Percentiles rank a stretch among this genome's conserved stretches.
Evolutionary conservation across 2,113 vertebrate genomes (phyloP).

Genomic region (Hemiscyllium ocellatum): DNA sequence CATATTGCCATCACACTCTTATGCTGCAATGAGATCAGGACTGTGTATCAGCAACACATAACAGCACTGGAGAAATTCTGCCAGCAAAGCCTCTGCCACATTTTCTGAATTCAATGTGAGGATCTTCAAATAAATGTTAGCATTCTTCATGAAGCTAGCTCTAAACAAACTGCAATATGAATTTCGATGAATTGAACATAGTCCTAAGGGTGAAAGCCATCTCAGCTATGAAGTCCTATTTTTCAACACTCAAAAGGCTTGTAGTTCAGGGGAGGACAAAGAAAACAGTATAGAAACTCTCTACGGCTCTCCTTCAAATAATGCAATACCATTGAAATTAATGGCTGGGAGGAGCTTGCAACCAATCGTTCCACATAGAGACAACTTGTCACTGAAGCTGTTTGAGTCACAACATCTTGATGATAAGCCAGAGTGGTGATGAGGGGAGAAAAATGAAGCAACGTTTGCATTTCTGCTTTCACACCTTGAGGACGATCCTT

Average conservation of each 20-base stretch:
- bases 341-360: background rate
- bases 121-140: too few relatives aligned
- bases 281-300: background rate
- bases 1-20: too few relatives aligned
- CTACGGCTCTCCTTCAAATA: background rate
- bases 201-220: too few relatives aligned
- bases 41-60: too few relatives aligned
- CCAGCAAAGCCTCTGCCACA: too few relatives aligned
- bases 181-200: too few relatives aligned
- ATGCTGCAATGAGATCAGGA: too few relatives aligned
- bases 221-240: too few relatives aligned
- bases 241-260: background rate
- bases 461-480: background rate
- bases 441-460: background rate
- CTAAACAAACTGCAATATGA: too few relatives aligned
- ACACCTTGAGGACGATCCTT: background rate
- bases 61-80: too few relatives aligned
- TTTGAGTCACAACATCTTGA: background rate
- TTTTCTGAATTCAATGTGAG: too few relatives aligned
- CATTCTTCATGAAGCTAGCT: too few relatives aligned
- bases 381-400: background rate
- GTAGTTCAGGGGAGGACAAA: background rate
- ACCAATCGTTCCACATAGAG: background rate
- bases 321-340: background rate
- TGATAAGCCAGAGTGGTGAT: background rate